Conservation (phyloP, 1,140 invertebrate genomes). For the Hylaeus anthracinus region DNA sequence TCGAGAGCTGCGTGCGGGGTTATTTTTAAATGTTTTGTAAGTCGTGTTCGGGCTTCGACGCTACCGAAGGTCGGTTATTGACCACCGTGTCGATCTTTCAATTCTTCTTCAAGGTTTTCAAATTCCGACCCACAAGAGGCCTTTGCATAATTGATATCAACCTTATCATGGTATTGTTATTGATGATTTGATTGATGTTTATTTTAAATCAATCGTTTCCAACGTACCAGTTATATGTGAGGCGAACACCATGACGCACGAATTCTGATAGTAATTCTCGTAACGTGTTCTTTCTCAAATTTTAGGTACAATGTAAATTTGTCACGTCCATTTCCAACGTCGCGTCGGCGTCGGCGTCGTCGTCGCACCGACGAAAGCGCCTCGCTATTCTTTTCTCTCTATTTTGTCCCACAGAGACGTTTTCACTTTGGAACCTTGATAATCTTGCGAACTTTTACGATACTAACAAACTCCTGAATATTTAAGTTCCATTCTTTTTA, state of each 20-base stretch:
- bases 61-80: slow-evolving; percentile 64
- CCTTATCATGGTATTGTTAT: too few species aligned
- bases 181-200: too few species aligned
- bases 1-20: slow-evolving; percentile 38
- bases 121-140: neutral
- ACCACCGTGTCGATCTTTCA: slow-evolving; percentile 60
- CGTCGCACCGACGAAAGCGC: neutral
- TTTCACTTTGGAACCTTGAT: neutral
- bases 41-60: slow-evolving; percentile 27
- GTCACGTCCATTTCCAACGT: too few species aligned
- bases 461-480: neutral
- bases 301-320: neutral
- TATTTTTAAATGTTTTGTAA: slow-evolving; percentile 68
- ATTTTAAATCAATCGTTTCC: too few species aligned
- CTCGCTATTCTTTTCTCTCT: too few species aligned
- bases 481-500: neutral
- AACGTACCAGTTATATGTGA: too few species aligned
- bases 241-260: too few species aligned
- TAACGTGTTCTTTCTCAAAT: neutral
- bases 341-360: too few species aligned
- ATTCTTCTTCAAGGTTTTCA: slow-evolving; percentile 30
- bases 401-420: neutral
- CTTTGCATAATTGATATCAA: neutral
- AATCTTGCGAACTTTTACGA: neutral
- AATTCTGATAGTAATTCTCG: too few species aligned